phyloP scores from a whole-genome alignment of 2,888 invertebrate species.

The Diabrotica balteata region DNA sequence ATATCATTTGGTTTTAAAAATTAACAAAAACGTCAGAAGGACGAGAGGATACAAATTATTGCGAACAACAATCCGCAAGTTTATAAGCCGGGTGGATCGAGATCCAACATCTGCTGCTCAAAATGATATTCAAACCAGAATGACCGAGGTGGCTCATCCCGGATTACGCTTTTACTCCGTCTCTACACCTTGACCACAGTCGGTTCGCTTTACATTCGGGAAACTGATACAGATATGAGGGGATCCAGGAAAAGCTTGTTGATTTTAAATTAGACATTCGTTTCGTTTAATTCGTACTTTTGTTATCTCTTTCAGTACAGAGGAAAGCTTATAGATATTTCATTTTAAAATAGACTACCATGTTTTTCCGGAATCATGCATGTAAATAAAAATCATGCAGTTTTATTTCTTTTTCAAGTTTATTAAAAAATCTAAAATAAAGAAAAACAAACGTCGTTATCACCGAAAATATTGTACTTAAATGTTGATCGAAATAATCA shows the following conservation, averaged over 20 bases:
- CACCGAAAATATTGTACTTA: no score
- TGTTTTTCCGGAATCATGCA: no score
- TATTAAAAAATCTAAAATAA: no score
- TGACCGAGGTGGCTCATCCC: constrained; percentile 35
- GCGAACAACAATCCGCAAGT: constrained; percentile 21
- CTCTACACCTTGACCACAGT: constrained; percentile 32
- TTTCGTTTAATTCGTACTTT: no score
- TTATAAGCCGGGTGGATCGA: constrained; percentile 32
- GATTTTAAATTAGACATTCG: no score
- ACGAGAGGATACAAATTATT: neutral
- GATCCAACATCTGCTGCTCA: constrained; percentile 35
- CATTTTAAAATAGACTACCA: no score
- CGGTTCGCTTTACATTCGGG: constrained; percentile 22
- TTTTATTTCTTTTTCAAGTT: no score
- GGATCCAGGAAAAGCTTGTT: neutral
- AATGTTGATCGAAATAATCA: no score
- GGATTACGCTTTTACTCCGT: constrained; percentile 36
- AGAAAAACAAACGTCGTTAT: no score
- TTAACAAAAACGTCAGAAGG: neutral
- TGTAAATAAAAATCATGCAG: no score
- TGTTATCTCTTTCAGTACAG: no score
- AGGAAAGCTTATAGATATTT: no score
- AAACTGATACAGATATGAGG: constrained; percentile 9
- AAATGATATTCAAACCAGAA: constrained; percentile 36
- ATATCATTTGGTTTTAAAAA: neutral